Evolutionary conservation across 2,888 invertebrate species (phyloP), one percentile per base, ranked within the genome.

Genomic region (Acronicta leporina): DNA sequence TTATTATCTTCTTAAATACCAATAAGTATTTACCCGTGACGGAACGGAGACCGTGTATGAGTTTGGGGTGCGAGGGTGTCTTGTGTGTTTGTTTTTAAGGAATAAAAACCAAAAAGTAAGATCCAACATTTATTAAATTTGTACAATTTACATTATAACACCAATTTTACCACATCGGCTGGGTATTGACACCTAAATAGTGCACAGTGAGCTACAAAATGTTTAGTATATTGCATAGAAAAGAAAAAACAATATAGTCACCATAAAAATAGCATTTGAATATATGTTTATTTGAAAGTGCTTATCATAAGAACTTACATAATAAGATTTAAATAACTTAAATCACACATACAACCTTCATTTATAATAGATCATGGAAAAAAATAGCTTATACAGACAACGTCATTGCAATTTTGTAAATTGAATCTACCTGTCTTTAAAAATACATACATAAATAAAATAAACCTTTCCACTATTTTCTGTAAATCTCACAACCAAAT

Each of bases 61-160:
- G n/a, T n/a, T n/a, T n/a, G n/a, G n/a, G n/a, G n/a, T n/a, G n/a
- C n/a, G n/a, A n/a, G n/a, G n/a, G n/a, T n/a, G n/a, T n/a, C n/a
- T n/a, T n/a, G n/a, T n/a, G n/a, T n/a, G n/a, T n/a, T n/a, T n/a
- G 1, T 25, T 27, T 14, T 25, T 9, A 30, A 20, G 5, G 5
- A 68, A 69, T 60, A 56, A 73, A 69, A 70, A 30, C 43, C 30
- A 15, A 38, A 13, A 41, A 20, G 35, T 84, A 87, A 84, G 83
- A 86, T 85, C 82, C 90, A 93, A 93, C 93, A 86, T 93, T 92
- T 93, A 93, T 93, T 93, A 93, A 92, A 93, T 91, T 91, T 91
- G 91, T 92, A 92, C 90, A 91, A 85, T 77, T 87, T 83, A 89
- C 84, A 86, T 77, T 33, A 82, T 87, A 91, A 91, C 91, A 92